These are phyloP conservation scores for Dyspetes luteomarginatus DNA, from an alignment of 2,888 invertebrate genomes.

Conservation along the genomic window DNA sequence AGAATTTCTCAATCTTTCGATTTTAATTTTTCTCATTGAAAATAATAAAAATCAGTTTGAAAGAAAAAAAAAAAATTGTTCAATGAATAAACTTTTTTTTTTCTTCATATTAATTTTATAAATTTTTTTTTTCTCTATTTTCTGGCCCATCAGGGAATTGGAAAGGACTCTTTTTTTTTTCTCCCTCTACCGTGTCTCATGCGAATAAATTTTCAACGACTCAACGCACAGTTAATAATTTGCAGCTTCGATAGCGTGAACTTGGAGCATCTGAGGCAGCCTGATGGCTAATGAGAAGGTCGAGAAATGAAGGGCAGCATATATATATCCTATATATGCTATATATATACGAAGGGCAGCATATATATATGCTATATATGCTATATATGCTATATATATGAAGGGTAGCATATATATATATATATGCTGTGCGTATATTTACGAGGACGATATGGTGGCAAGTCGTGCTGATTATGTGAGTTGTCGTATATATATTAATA, in stretches of 20 bases:
- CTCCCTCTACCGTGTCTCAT: not conserved
- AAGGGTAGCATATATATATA: not conserved
- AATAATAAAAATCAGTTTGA: too few species aligned
- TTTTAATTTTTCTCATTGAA: too few species aligned
- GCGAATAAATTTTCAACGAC: conserved; percentile 40
- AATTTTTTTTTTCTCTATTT: not conserved
- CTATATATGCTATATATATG: too few species aligned
- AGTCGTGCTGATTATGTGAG: conserved; percentile 25
- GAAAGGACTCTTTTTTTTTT: too few species aligned
- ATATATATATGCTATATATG: not conserved
- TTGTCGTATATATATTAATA: conserved; percentile 25
- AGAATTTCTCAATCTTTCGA: too few species aligned
- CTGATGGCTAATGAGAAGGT: conserved; percentile 41
- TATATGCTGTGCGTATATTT: too few species aligned
- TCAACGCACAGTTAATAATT: conserved; percentile 51
- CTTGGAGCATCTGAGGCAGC: conserved; percentile 27
- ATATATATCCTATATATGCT: not conserved
- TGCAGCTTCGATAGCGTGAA: conserved; percentile 32
- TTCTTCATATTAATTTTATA: too few species aligned
- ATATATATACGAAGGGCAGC: too few species aligned
- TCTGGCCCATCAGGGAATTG: too few species aligned
- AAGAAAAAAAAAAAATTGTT: too few species aligned
- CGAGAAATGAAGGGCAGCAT: not conserved
- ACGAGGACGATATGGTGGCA: conserved; percentile 26
- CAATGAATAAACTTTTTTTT: too few species aligned